These are phyloP conservation scores for Scophthalmus maximus DNA, from an alignment of 2,113 vertebrate genomes.

Conservation along the genomic window DNA sequence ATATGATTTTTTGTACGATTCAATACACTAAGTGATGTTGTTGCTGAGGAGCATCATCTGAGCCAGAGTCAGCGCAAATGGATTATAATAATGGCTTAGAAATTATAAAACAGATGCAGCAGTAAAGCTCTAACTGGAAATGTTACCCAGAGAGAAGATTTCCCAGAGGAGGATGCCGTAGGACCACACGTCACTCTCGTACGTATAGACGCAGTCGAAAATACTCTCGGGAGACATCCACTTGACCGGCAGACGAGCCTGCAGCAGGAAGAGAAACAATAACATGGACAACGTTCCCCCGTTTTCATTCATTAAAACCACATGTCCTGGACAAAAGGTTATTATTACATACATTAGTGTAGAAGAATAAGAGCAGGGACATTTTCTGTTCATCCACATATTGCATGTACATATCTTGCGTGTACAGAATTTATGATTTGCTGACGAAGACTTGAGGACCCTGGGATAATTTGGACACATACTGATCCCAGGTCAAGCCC, in stretches of 20 bases:
- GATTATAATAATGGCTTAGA: slow-evolving; percentile 18
- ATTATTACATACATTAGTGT: no score
- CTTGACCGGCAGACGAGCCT: slow-evolving; percentile 98
- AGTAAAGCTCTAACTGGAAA: slow-evolving; percentile 36
- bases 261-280: slow-evolving; percentile 10
- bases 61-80: slow-evolving; percentile 21
- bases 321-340: neutral
- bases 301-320: slow-evolving; percentile 12
- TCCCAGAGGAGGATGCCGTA: slow-evolving; percentile 98
- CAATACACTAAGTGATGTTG: slow-evolving; percentile 29
- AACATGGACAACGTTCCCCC: neutral
- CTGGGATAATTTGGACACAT: no score
- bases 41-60: slow-evolving; percentile 21
- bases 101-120: slow-evolving; percentile 15
- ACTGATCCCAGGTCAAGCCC: no score
- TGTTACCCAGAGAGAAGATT: slow-evolving; percentile 95
- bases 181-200: slow-evolving; percentile 98
- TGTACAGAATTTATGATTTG: no score
- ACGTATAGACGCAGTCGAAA: slow-evolving; percentile 96
- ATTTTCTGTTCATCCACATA: neutral
- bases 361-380: no score
- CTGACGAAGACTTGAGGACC: no score
- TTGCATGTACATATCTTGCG: neutral
- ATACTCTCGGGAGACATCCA: slow-evolving; percentile 99
- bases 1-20: slow-evolving; percentile 23